Evolutionary conservation across 2,113 vertebrate species (phyloP), one percentile per base, ranked within the genome.

Genomic region (Phasianus colchicus): DNA sequence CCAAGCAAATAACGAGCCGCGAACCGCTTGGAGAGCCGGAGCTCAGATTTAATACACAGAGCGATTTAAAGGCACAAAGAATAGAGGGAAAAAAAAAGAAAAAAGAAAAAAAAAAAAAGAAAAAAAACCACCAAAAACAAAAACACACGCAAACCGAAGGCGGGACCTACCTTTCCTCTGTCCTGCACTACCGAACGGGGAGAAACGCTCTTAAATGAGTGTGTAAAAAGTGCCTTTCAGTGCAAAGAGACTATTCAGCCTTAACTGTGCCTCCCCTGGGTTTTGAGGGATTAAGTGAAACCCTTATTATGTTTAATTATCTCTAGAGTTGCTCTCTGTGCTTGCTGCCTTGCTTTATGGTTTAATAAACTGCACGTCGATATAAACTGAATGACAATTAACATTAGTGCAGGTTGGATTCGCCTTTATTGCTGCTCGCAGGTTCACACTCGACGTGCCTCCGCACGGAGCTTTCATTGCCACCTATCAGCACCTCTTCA

Each of bases 271-370:
- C 85, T 97, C 97, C 91, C 96, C 69, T 94, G 96, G 96, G 96
- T 61, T 94, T 96, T 82, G 89, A 84, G 88, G 95, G 94, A 97
- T 97, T 96, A 97, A 97, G 91, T 86, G 92, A 96, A 97, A 96
- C 94, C 92, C 91, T 97, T 96, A 96, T 96, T 97, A 95, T 90
- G 94, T 95, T 97, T 97, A 97, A 97, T 97, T 97, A 97, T 97
- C 95, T 97, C 89, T 89, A 60, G 94, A 95, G 95, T 86, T 77
- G 88, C 83, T 96, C 92, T 96, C 88, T 69, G 92, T 92, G 93
- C 93, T 96, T 80, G 71, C 94, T 94, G 92, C 96, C 88, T 95
- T 95, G 92, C 96, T 97, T 97, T 97, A 97, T 97, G 94, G 96
- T 96, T 97, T 97, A 96, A 97, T 97, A 97, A 97, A 94, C 97